Evolutionary conservation across 2,888 invertebrate genomes (phyloP).

Genomic region (Pterostichus madidus): DNA sequence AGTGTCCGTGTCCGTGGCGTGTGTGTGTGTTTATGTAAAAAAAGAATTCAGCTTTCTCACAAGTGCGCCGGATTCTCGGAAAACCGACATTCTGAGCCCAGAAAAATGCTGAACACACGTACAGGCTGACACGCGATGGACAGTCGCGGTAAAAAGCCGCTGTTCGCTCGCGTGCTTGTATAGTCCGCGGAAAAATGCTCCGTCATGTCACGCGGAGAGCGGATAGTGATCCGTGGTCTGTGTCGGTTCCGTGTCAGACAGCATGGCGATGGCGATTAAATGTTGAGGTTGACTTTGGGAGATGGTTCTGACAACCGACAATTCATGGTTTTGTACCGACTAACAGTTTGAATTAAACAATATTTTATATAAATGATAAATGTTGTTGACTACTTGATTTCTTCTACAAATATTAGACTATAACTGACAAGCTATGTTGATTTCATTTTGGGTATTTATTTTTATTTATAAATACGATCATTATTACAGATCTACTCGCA

Average conservation of each 20-base stretch:
- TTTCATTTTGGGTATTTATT: too few species aligned
- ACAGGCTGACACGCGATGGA: conserved; percentile 75
- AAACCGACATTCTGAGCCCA: conserved; percentile 77
- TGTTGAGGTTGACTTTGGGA: too few species aligned
- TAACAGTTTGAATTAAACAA: too few species aligned
- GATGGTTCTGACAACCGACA: too few species aligned
- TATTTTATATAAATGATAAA: too few species aligned
- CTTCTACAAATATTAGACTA: too few species aligned
- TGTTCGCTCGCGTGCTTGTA: conserved; percentile 69
- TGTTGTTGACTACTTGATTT: too few species aligned
- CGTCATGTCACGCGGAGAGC: neutral
- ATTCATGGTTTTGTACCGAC: too few species aligned
- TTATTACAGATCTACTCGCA: too few species aligned
- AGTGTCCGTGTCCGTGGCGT: conserved; percentile 40
- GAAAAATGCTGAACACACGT: conserved; percentile 77
- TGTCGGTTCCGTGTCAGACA: conserved; percentile 9
- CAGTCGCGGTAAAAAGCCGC: conserved; percentile 70
- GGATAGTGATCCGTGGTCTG: too few species aligned
- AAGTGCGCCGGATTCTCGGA: conserved; percentile 76
- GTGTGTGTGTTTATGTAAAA: conserved; percentile 67
- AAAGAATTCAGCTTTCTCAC: conserved; percentile 77
- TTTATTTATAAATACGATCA: too few species aligned
- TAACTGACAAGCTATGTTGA: too few species aligned
- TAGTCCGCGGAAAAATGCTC: conserved; percentile 1
- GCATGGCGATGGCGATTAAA: conserved; percentile 8